Evolutionary conservation across 2,797 vertebrate genomes (phyloP).

Genomic region (Hippocampus kuda): DNA sequence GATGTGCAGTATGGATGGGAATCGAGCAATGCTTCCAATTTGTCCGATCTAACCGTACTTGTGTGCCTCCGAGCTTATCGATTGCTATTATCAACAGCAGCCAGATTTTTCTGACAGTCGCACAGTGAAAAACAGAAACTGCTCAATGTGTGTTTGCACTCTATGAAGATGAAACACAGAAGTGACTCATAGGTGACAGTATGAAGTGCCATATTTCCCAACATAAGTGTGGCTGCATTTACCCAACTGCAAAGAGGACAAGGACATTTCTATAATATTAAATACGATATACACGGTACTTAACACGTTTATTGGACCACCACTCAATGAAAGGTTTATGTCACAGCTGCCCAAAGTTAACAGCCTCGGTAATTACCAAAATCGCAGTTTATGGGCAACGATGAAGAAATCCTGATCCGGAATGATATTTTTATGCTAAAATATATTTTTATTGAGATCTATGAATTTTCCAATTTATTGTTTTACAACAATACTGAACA

Average conservation of each 20-base stretch:
- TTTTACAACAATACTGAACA: not conserved
- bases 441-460: not conserved
- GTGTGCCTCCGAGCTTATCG: constrained; percentile 7
- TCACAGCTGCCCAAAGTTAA: not conserved
- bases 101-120: not conserved
- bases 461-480: not conserved
- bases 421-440: not conserved
- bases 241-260: not conserved
- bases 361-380: not conserved
- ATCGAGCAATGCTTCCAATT: constrained; percentile 4
- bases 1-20: constrained; percentile 3
- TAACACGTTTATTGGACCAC: not conserved
- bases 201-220: not conserved
- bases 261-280: constrained; percentile 2
- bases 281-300: not conserved
- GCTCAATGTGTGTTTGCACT: constrained; percentile 12
- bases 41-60: constrained; percentile 6
- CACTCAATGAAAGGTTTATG: not conserved
- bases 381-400: not conserved
- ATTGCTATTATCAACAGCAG: constrained; percentile 4
- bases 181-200: not conserved
- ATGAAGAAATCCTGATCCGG: not conserved
- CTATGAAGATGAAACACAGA: not conserved
- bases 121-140: constrained; percentile 36
- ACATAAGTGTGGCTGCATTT: not conserved